These are phyloP conservation scores for Eristalinus sepulchralis DNA, from an alignment of 2,888 invertebrate genomes.

Conservation along the genomic window DNA sequence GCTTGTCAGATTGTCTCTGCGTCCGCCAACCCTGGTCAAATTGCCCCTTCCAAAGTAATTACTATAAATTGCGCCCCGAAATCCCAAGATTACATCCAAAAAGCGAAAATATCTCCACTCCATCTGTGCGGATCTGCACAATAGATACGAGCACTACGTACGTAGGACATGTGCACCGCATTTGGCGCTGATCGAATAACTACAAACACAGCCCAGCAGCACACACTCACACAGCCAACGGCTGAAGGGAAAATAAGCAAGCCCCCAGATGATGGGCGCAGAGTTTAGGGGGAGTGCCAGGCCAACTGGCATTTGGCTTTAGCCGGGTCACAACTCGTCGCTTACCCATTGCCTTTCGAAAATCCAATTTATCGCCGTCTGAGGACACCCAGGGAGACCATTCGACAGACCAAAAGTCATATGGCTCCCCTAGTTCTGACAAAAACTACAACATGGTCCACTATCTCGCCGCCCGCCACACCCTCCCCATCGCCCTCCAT, in stretches of 20 bases:
- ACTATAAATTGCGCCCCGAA: conserved; percentile 49
- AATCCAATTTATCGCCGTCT: conserved; percentile 66
- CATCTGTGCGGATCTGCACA: conserved; percentile 54
- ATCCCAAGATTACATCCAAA: conserved; percentile 55
- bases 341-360: conserved; percentile 62
- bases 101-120: conserved; percentile 44
- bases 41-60: conserved; percentile 43
- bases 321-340: conserved; percentile 67
- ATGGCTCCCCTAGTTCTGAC: conserved; percentile 28
- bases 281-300: conserved; percentile 7
- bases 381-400: conserved; percentile 50
- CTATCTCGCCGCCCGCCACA: neutral
- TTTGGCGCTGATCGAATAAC: conserved; percentile 51
- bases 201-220: conserved; percentile 23
- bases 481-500: neutral
- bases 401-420: conserved; percentile 61
- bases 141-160: conserved; percentile 27
- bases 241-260: neutral
- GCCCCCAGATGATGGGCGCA: neutral
- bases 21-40: neutral
- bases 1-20: neutral
- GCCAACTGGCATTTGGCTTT: conserved; percentile 61
- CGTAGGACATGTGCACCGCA: conserved; percentile 15
- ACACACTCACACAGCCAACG: neutral
- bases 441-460: conserved; percentile 12